A percentile compares a stretch with the other conserved stretches of the same genome.
phyloP scores from a whole-genome alignment of 2,888 invertebrate species.

The Heliothis peltigera region DNA sequence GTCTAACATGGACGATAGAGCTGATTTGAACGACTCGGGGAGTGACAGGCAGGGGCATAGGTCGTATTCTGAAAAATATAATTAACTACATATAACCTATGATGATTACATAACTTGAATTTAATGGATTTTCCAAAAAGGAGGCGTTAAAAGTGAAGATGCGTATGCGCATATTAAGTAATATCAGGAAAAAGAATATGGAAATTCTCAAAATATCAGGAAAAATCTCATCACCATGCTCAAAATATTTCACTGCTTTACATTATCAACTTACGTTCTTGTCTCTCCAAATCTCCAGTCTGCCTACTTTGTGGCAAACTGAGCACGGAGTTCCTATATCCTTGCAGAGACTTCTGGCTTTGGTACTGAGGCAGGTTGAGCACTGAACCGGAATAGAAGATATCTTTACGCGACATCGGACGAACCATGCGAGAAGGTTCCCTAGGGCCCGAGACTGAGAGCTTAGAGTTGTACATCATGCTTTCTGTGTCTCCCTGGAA shows the following conservation, averaged over 20 bases:
- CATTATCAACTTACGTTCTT: slow-evolving; percentile 93
- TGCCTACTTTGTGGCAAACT: slow-evolving; percentile 94
- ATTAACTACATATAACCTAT: not conserved
- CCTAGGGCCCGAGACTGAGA: slow-evolving; percentile 87
- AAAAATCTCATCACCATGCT: not conserved
- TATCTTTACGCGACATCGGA: slow-evolving; percentile 98
- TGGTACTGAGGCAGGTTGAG: slow-evolving; percentile 97
- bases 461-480: slow-evolving; percentile 92
- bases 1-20: slow-evolving; percentile 97
- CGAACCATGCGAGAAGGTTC: slow-evolving; percentile 92
- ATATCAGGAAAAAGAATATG: no score
- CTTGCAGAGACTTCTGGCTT: slow-evolving; percentile 96
- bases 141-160: no score
- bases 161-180: no score
- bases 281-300: slow-evolving; percentile 91
- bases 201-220: no score
- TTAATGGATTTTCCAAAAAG: no score
- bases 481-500: slow-evolving; percentile 91
- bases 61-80: slow-evolving; percentile 91
- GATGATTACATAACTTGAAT: no score
- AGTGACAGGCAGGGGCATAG: slow-evolving; percentile 94
- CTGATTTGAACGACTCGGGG: slow-evolving; percentile 95
- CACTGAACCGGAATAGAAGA: slow-evolving; percentile 99
- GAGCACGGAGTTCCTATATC: slow-evolving; percentile 97
- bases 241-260: no score